Base-by-base conservation (phyloP, 2,113 vertebrate genomes). In the Girardinichthys multiradiatus region DNA sequence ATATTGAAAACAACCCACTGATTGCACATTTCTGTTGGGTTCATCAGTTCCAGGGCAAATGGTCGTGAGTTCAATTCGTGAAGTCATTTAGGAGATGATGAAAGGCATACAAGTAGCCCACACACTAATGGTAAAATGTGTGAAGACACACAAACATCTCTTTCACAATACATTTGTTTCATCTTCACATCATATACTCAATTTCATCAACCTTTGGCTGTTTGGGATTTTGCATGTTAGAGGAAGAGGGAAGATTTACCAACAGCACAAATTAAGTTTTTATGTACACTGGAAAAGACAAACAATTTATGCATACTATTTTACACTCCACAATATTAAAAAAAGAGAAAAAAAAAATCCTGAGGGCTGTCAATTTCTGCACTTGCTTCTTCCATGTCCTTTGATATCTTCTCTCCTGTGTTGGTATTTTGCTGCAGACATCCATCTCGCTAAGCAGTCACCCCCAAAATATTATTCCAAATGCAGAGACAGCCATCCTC, bases 261-360 rank as follows among this genome's bases (percentile, higher is more conserved):
- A 87, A 58, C 82, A 86, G 71, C 70, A 79, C 72, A 54, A 77
- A 87, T 76, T 51, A 76, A 85, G 76, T 77, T 64, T 64, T 72
- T 73, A 72, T 80, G 85, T 86, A 71, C 77, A 91, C 82, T 68
- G 75, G 67, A 70, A 83, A 70, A 69, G 74, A 90, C 84, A 85
- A 87, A 91, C 68, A 77, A 48, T 66, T 79, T 91, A 90, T 92
- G 75, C 89, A 91, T 91, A 92, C 45, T 70, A 75, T 84, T 81
- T 88, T 85, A 77, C 69, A 60, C 83, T 80, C 74, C 62, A 70
- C 77, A 63, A 71, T 84, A 66, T 62, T 76, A 72, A 81, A 82
- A 85, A 74, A 26, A 37, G 85, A 89, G 75, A n/a, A 74, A 77
- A 82, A 76, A 17, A 70, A 80, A 86, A 87, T 77, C 91, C 92